Base-by-base conservation (phyloP, 2,113 vertebrate genomes). In the Corythaixoides concolor region DNA sequence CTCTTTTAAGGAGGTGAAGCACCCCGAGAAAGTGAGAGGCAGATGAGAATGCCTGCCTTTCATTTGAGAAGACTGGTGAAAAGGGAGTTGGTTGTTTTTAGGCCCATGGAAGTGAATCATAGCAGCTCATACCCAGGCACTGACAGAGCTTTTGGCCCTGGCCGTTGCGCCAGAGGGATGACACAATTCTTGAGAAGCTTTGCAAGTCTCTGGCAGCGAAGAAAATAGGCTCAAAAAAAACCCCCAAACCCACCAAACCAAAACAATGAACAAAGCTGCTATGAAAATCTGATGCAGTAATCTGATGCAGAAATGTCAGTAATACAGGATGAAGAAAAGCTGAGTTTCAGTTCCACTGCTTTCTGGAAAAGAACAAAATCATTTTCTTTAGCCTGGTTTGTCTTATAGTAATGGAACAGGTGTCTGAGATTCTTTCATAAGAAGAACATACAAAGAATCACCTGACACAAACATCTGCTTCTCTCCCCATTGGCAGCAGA, bases 391-490 rank as follows among this genome's bases (percentile, higher is more conserved):
- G 39, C 11, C 27, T 53, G 7, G 33, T 77, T 89, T 26, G 8
- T 49, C 20, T 49, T 68, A 12, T 0, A 73, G 23, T 27, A 9
- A 63, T 55, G 20, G 28, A 91, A 27, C 9, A 77, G 52, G 10
- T 0, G 0, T 49, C 60, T 85, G 37, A 33, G n/a, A 77, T 37
- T 4, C 19, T 75, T 70, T 70, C 28, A 27, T 62, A 17, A 56
- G 62, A 92, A 60, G 18, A 62, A 11, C 5, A 8, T 52, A 9
- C 5, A 39, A 53, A n/a, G 26, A 53, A 89, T 89, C 66, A 45
- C 7, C 18, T 55, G 43, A 8, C 43, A 64, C 17, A 72, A 24
- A 70, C 3, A 8, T 62, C 6, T 62, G 22, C 11, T 84, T 84
- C 33, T 47, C 12, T 89, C 33, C 8, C 6, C 4, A 4, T 4